Evolutionary conservation across 2,113 vertebrate species (phyloP), one percentile per base, ranked within the genome.

Genomic region (Zosterops hypoxanthus): DNA sequence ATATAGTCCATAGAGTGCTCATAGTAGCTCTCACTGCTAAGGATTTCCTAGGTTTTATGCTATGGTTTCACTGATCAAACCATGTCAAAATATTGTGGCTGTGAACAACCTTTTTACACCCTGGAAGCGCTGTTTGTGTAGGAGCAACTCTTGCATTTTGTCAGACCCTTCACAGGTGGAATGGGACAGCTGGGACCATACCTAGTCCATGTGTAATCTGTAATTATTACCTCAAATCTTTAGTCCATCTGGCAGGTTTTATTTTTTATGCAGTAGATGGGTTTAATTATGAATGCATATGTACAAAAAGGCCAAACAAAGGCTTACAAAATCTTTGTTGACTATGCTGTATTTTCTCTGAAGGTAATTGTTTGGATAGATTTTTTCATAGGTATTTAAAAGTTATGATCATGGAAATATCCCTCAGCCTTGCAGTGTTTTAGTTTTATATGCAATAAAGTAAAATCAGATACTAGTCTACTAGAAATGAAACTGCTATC

Each of bases 171-270:
- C n/a, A 34, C 9, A 42, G 82, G 52, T 64, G 34, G 63, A 95
- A 94, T 72, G 44, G 33, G 33, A 83, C 66, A 86, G 33, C n/a
- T 34, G 79, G 75, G 82, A 91, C 59, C 44, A 41, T 89, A 52
- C 22, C 22, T 95, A 56, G 55, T 44, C 52, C 19, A 11, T 78
- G 24, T 75, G 77, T 80, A 93, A 94, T 92, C 36, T 88, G 71
- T 82, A 95, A 96, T 86, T 84, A 95, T 95, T 93, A 34, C 63
- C 42, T 90, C 52, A 70, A 81, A 77, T 83, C 52, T 91, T 90
- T 55, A 69, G 59, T 82, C 93, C 78, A 90, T 93, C 93, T 95
- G 95, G 81, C 50, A 83, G 75, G 34, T 70, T 94, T 94, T 86
- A 63, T 88, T 91, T 65, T n/a, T 81, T 87, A 47, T 63, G 86